These are phyloP conservation scores for Papilio xuthus DNA, from an alignment of 1,140 invertebrate species.

Conservation along the genomic window DNA sequence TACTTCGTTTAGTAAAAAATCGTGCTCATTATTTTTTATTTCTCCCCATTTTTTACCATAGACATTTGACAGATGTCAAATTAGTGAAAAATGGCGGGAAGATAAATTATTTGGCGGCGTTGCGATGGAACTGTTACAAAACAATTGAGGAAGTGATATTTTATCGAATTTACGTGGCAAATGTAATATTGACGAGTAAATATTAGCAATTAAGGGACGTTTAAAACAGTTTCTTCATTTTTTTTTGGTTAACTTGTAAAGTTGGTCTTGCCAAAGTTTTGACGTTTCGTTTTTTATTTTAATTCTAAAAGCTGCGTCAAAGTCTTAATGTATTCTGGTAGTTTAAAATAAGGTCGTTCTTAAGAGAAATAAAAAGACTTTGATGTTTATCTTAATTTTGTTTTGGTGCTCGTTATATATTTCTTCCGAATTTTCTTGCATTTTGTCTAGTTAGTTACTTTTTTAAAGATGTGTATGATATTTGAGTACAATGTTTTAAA, in stretches of 20 bases:
- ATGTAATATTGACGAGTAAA: conserved; percentile 51
- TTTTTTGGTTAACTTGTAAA: conserved; percentile 46
- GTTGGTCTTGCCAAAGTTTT: conserved; percentile 74
- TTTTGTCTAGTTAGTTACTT: conserved; percentile 51
- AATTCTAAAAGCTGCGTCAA: conserved; percentile 34
- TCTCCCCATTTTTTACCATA: neutral
- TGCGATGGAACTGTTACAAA: conserved; percentile 28
- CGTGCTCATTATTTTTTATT: neutral
- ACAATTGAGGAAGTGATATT: conserved; percentile 66
- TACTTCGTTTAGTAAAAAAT: neutral
- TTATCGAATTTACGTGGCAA: conserved; percentile 77
- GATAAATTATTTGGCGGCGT: neutral
- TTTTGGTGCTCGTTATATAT: conserved; percentile 58
- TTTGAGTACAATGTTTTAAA: conserved; percentile 49
- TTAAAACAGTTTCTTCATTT: conserved; percentile 56
- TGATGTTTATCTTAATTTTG: conserved; percentile 42
- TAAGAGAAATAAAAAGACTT: conserved; percentile 37
- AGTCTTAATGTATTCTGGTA: conserved; percentile 39
- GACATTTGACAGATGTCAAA: conserved; percentile 21
- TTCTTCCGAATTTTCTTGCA: conserved; percentile 57
- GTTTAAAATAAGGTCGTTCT: conserved; percentile 30
- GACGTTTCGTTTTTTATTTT: conserved; percentile 35
- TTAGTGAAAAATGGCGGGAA: conserved; percentile 2
- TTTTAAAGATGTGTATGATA: conserved; percentile 40
- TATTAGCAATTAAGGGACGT: conserved; percentile 48